These are phyloP conservation scores for Pheosia tremula DNA, from an alignment of 2,888 invertebrate genomes.

Conservation along the genomic window DNA sequence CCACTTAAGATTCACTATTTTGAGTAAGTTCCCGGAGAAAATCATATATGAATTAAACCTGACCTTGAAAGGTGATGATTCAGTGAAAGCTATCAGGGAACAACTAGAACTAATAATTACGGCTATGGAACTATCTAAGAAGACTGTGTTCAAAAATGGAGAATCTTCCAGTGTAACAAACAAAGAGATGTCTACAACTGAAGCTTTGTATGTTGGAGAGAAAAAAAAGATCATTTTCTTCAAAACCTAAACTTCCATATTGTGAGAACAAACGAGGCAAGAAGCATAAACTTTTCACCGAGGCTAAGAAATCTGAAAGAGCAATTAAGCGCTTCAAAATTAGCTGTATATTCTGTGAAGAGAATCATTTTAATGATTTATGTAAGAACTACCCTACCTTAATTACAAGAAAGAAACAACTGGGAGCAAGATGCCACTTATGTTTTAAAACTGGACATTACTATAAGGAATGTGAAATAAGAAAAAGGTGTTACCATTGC, in stretches of 20 bases:
- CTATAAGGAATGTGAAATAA: background rate
- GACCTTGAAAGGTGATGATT: no score
- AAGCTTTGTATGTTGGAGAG: background rate
- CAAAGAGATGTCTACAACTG: background rate
- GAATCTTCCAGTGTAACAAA: background rate
- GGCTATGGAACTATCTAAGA: no score
- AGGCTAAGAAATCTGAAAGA: background rate
- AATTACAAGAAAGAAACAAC: background rate
- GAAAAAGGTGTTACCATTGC: background rate
- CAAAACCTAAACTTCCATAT: background rate
- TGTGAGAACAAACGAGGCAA: background rate
- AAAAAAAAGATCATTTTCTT: background rate
- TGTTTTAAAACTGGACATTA: background rate
- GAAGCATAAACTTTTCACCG: background rate
- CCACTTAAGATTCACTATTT: no score
- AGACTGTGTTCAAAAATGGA: no score
- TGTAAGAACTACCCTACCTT: background rate
- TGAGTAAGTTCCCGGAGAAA: no score
- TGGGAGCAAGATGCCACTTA: background rate
- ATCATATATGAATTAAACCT: no score
- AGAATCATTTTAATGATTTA: background rate
- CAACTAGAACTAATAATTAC: no score
- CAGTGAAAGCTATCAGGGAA: no score
- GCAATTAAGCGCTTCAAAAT: background rate
- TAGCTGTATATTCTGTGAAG: background rate